These are phyloP conservation scores for Polyommatus iphigenia DNA, from an alignment of 2,888 invertebrate species.

Conservation along the genomic window DNA sequence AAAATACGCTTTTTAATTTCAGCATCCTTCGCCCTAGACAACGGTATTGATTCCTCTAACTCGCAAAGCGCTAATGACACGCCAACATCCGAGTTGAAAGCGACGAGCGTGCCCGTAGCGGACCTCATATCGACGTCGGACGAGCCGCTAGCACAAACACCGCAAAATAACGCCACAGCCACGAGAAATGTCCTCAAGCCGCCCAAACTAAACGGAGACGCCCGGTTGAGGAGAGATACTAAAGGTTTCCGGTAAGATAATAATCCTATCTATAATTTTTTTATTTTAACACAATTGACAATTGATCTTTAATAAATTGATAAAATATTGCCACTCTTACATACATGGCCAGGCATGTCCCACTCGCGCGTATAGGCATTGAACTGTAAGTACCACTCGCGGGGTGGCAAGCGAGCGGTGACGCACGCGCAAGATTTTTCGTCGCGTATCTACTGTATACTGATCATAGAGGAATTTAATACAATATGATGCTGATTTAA, in stretches of 20 bases:
- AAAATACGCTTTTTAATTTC: not conserved
- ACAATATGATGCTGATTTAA: too few species aligned
- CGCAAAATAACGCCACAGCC: constrained; percentile 36
- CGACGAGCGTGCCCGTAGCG: not conserved
- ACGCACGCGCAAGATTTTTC: too few species aligned
- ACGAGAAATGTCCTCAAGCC: constrained; percentile 42
- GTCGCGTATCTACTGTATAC: too few species aligned
- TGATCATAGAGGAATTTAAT: too few species aligned
- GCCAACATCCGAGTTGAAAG: not conserved
- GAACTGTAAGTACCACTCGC: too few species aligned
- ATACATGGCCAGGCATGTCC: too few species aligned
- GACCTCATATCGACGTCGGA: not conserved
- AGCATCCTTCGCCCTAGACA: not conserved
- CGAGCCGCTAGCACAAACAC: not conserved
- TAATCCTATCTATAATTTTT: too few species aligned
- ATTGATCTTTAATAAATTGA: too few species aligned
- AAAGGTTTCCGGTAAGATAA: constrained; percentile 70
- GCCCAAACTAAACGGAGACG: constrained; percentile 56
- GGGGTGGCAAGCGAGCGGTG: too few species aligned
- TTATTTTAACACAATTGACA: too few species aligned
- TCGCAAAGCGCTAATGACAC: constrained; percentile 5
- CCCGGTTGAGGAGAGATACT: constrained; percentile 65
- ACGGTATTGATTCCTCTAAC: not conserved
- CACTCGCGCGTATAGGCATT: too few species aligned
- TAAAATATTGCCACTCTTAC: too few species aligned